A percentile compares a stretch with the other conserved stretches of the same genome.
Conservation (phyloP, 1,140 invertebrate genomes). For the Megalopta genalis region DNA sequence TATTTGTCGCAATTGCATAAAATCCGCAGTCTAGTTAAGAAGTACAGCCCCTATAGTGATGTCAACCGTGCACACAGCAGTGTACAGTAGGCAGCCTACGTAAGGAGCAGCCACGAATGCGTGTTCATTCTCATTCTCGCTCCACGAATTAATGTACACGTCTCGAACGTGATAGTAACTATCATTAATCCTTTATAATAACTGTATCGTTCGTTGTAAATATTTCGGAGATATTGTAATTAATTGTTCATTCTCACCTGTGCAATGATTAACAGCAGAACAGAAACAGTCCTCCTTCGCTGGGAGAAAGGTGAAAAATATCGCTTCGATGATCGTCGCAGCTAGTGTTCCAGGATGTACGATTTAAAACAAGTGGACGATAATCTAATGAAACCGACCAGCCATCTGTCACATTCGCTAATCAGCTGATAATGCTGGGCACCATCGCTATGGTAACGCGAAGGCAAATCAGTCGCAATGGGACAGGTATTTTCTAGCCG, state of each 20-base stretch:
- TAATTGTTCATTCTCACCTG: constrained; percentile 15
- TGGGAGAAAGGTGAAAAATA: neutral
- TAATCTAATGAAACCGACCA: constrained; percentile 71
- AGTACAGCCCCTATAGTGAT: neutral
- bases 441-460: constrained; percentile 70
- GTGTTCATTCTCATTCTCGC: neutral
- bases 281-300: neutral
- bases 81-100: neutral
- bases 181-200: too few species aligned
- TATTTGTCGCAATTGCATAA: too few species aligned
- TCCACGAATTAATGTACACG: neutral
- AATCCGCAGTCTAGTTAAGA: too few species aligned
- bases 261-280: too few species aligned
- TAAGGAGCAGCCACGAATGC: neutral
- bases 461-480: constrained; percentile 1
- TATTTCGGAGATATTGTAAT: neutral
- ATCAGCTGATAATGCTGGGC: constrained; percentile 72
- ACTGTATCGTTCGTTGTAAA: too few species aligned
- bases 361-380: constrained; percentile 62
- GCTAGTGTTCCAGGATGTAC: neutral
- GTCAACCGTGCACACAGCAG: neutral
- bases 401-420: constrained; percentile 72
- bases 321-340: constrained; percentile 4
- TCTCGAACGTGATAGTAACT: too few species aligned
- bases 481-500: neutral